A percentile compares a stretch with the other conserved stretches of the same genome.
Conservation (phyloP, 2,113 vertebrate genomes). For the Aspidoscelis tigris region DNA sequence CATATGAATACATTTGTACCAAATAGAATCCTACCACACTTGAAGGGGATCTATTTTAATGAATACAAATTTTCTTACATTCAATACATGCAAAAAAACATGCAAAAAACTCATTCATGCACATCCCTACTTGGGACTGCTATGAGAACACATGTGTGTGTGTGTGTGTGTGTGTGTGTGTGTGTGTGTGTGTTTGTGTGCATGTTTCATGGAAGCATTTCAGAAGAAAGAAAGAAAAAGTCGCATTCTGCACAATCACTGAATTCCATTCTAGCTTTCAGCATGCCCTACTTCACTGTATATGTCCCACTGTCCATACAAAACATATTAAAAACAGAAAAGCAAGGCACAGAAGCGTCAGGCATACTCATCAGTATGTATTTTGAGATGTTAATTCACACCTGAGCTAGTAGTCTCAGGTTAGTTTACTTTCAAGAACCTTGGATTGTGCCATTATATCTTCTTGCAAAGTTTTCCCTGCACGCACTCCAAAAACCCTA, state of each 20-base stretch:
- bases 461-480: constrained; percentile 21
- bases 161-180: no score
- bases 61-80: no score
- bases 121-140: no score
- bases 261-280: not conserved
- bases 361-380: not conserved
- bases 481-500: constrained; percentile 28
- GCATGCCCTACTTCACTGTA: not conserved
- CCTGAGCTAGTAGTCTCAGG: not conserved
- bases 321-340: not conserved
- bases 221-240: no score
- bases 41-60: no score
- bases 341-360: not conserved
- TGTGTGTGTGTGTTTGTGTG: no score
- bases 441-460: not conserved
- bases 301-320: not conserved
- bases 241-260: not conserved
- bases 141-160: no score
- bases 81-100: no score
- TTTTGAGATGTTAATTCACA: not conserved
- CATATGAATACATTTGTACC: no score
- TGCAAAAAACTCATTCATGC: no score
- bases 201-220: no score
- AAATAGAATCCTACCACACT: no score
- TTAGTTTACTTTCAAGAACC: not conserved